Conservation (phyloP, 2,113 vertebrate species). For the Phasianus colchicus region DNA sequence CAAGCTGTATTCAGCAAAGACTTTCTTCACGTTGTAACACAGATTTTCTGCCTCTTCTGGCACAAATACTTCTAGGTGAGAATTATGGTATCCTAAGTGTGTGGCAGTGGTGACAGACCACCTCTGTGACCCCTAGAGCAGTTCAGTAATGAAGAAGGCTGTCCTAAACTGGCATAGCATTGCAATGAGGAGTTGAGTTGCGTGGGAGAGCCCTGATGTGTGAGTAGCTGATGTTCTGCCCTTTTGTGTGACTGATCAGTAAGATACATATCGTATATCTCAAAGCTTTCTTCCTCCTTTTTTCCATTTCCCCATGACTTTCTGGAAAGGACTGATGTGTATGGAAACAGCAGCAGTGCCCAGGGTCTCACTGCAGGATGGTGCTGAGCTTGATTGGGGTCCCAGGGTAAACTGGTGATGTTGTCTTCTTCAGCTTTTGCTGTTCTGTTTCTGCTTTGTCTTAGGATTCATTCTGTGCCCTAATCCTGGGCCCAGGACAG, state of each 20-base stretch:
- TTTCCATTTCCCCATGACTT: neutral
- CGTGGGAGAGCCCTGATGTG: neutral
- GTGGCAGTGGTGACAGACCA: neutral
- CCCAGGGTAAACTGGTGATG: neutral
- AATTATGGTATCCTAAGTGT: neutral
- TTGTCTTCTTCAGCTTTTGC: neutral
- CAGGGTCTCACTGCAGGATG: neutral
- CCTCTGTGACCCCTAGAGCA: neutral
- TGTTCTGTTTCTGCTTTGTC: neutral
- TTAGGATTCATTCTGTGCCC: neutral
- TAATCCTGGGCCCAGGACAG: neutral
- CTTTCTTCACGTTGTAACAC: neutral
- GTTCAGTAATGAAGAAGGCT: neutral
- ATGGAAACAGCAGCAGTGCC: neutral
- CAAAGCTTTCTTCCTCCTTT: neutral
- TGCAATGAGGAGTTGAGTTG: neutral
- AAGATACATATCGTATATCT: neutral
- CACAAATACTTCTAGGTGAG: neutral
- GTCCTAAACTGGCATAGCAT: neutral
- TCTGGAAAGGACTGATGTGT: neutral
- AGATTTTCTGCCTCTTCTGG: neutral
- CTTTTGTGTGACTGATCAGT: neutral
- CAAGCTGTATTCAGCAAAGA: neutral
- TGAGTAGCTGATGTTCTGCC: neutral
- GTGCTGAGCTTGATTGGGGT: neutral